Conservation (phyloP, 30 jellyfish, hydroid and myxozoan species). For the Cassiopea xamachana region DNA sequence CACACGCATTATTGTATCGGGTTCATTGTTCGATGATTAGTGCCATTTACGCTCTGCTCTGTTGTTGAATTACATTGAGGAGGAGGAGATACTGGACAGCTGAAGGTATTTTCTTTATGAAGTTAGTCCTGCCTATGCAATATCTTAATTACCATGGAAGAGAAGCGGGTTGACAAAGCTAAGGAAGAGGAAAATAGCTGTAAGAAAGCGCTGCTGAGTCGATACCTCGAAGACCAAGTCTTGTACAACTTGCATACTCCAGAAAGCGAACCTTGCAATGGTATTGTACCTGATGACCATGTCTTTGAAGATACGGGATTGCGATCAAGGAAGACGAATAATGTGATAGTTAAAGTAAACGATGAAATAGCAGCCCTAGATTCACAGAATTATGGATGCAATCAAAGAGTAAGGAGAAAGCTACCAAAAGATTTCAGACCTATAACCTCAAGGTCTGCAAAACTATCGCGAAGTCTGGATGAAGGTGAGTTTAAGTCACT, state of each 20-base stretch:
- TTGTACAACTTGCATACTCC: slow-evolving; percentile 15
- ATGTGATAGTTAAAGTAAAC: slow-evolving; percentile 23
- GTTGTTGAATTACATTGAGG: neutral
- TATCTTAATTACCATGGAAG: neutral
- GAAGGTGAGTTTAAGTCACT: slow-evolving; percentile 38
- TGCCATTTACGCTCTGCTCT: neutral
- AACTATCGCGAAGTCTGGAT: slow-evolving; percentile 32
- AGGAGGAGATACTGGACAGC: neutral
- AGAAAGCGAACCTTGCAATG: neutral
- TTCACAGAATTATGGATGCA: neutral
- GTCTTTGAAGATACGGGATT: neutral
- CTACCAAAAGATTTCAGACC: neutral
- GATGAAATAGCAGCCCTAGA: slow-evolving; percentile 14
- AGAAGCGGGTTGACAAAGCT: neutral
- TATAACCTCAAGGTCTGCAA: neutral
- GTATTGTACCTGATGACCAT: neutral
- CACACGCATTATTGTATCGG: neutral
- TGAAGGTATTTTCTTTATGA: too few species aligned
- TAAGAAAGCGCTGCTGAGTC: slow-evolving; percentile 33
- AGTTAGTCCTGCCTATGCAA: too few species aligned
- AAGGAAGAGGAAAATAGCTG: slow-evolving; percentile 21
- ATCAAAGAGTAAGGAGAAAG: neutral
- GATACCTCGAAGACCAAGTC: slow-evolving; percentile 54
- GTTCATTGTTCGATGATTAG: neutral
- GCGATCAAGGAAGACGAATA: neutral